Evolutionary conservation across 2,888 invertebrate species (phyloP).

Genomic region (Drosophila mulleri): DNA sequence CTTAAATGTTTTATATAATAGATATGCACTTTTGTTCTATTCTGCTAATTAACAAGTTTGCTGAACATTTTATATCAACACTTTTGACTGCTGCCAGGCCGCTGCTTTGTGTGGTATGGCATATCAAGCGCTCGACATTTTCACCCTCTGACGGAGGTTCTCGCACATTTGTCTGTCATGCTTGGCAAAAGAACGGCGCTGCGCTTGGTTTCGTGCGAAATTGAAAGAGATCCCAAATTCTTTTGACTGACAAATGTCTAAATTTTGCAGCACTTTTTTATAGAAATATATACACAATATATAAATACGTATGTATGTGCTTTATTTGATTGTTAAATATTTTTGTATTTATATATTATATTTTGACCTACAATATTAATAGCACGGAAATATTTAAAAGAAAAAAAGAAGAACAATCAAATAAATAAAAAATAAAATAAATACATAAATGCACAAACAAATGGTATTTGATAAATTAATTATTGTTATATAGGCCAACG

Average conservation of each 20-base stretch:
- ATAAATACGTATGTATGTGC: background rate
- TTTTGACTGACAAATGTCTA: conserved; percentile 23
- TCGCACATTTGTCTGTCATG: conserved; percentile 45
- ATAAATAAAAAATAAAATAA: conserved; percentile 1
- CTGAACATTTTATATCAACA: conserved; percentile 46
- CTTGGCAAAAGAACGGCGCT: conserved; percentile 38
- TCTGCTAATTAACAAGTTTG: conserved; percentile 71
- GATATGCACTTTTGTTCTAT: conserved; percentile 32
- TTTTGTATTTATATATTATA: background rate
- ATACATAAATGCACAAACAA: background rate
- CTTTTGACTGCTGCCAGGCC: conserved; percentile 29
- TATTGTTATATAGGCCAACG: background rate
- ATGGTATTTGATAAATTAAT: background rate
- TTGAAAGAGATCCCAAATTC: conserved; percentile 41
- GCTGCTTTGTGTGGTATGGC: conserved; percentile 7
- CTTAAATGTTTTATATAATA: conserved; percentile 25
- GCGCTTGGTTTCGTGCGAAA: conserved; percentile 35
- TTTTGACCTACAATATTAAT: conserved; percentile 4
- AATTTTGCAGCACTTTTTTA: background rate
- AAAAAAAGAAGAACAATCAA: no score
- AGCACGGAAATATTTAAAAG: background rate
- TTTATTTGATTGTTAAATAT: conserved; percentile 2
- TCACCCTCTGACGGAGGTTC: conserved; percentile 20
- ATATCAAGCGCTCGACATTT: conserved; percentile 41
- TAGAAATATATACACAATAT: background rate